Evolutionary conservation across 1,140 invertebrate species (phyloP), one percentile per base, ranked within the genome.

Genomic region (Drosophila rhopaloa): DNA sequence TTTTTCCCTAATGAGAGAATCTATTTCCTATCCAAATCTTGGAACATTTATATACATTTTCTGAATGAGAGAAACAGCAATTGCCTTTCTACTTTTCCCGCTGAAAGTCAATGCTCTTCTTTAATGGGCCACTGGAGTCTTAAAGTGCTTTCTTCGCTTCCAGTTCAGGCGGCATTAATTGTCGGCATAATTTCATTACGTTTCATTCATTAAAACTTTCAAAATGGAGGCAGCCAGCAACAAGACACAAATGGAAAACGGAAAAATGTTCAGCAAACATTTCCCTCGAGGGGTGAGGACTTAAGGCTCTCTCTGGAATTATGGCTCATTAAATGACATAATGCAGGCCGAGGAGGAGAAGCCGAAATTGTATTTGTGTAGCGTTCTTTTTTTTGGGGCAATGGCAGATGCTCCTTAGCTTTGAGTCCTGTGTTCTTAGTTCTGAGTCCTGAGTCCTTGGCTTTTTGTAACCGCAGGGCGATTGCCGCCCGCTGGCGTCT

Each of bases 251-350:
- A 78, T 71, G 51, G 38, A 40, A 58, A 62, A 63, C 44, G 57
- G 59, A 57, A 65, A 80, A 60, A 61, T 70, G 37, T 50, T 41
- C 19, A 44, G 44, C 8, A 29, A 44, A 56, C 59, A 82, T 61
- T 66, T 86, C 79, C 65, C 65, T 5, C 8, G 27, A 7, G 59
- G 65, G 19, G 7, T 13, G 53, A 13, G 61, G 47, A 29, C 47
- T 71, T 71, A 37, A 48, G 63, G 43, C 37, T 70, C 80, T 72
- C 81, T 14, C 19, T 67, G 82, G 76, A 86, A 86, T 83, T 88
- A 82, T 88, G 83, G 83, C 83, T 88, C 71, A 86, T 86, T 83
- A 88, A 86, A 73, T 88, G 70, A 88, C 79, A 86, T 82, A 86
- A 82, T 82, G 76, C 76, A 68, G 68, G 63, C 61, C 16, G 29